A percentile compares a stretch with the other conserved stretches of the same genome.
These are phyloP conservation scores for Lissocephala sabroskyi DNA, from an alignment of 2,888 invertebrate species.

Conservation along the genomic window DNA sequence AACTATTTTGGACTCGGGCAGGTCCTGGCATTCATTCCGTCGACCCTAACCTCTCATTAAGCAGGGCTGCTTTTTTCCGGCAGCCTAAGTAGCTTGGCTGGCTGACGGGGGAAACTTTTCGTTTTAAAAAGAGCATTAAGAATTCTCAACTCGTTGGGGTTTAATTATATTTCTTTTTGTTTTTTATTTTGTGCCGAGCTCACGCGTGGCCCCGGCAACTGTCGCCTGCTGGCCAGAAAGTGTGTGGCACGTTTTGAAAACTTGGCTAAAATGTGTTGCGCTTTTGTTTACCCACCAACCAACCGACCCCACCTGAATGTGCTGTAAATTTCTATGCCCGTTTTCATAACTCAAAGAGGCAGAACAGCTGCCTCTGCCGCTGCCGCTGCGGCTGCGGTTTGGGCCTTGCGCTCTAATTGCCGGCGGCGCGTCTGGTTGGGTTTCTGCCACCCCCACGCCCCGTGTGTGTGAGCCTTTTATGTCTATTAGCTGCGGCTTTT, in stretches of 20 bases:
- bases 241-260: conserved; percentile 9
- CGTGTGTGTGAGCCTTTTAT: conserved; percentile 2
- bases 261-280: conserved; percentile 37
- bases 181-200: background rate
- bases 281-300: conserved; percentile 29
- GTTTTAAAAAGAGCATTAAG: too few relatives aligned
- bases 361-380: too few relatives aligned
- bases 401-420: conserved; percentile 1
- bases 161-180: background rate
- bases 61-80: too few relatives aligned
- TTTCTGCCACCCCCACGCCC: background rate
- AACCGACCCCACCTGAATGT: conserved; percentile 35
- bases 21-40: background rate
- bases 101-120: too few relatives aligned
- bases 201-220: background rate
- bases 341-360: background rate
- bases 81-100: background rate
- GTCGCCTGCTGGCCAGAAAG: conserved; percentile 16
- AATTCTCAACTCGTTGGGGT: too few relatives aligned
- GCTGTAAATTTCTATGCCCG: conserved; percentile 9
- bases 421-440: background rate
- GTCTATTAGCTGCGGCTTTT: conserved; percentile 4
- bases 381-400: conserved; percentile 1
- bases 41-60: too few relatives aligned
- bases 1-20: conserved; percentile 22